Evolutionary conservation across 2,888 invertebrate species (phyloP).

Genomic region (Oegoconia quadripuncta): DNA sequence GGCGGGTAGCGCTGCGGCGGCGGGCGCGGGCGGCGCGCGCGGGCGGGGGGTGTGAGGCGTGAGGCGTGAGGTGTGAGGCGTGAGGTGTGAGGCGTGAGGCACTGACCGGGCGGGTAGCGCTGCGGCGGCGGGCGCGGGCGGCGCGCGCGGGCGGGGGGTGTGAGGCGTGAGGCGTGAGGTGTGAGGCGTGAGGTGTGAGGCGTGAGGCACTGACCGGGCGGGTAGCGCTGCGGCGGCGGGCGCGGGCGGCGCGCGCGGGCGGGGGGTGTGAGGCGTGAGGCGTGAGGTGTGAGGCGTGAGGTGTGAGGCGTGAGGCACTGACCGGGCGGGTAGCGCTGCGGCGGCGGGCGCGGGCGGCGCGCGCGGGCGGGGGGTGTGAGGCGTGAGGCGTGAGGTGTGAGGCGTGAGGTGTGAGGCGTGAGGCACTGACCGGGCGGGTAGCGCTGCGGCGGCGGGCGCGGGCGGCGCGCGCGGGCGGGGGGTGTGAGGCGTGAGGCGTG

Average conservation of each 20-base stretch:
- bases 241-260: conserved; percentile 48
- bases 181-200: conserved; percentile 37
- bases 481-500: conserved; percentile 45
- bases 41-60: conserved; percentile 44
- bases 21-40: conserved; percentile 48
- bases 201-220: conserved; percentile 49
- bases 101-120: too few relatives aligned
- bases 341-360: too few relatives aligned
- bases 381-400: conserved; percentile 44
- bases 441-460: conserved; percentile 36
- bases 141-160: too few relatives aligned
- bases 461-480: conserved; percentile 49
- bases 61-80: too few relatives aligned
- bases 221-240: too few relatives aligned
- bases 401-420: conserved; percentile 24
- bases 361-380: conserved; percentile 16
- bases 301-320: conserved; percentile 49
- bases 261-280: conserved; percentile 30
- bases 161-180: background rate
- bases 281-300: conserved; percentile 22
- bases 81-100: conserved; percentile 29
- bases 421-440: too few relatives aligned
- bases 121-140: conserved; percentile 33
- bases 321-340: too few relatives aligned
- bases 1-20: too few relatives aligned